phyloP scores from a whole-genome alignment of 2,113 vertebrate genomes.

The Turnix velox region DNA sequence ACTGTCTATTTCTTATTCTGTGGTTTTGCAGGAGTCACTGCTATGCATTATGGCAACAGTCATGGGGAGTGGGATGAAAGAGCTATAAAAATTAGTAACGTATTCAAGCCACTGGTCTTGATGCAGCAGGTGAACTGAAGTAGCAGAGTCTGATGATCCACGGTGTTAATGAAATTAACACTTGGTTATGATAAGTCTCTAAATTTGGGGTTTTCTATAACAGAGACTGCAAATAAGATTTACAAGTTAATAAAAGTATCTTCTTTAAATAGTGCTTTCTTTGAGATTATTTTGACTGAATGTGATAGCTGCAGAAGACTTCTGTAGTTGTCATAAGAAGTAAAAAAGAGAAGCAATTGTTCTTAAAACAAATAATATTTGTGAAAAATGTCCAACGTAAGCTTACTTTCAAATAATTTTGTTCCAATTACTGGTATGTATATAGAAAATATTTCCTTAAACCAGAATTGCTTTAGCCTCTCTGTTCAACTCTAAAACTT shows the following conservation, averaged over 20 bases:
- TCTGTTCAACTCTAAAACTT: neutral
- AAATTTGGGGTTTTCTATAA: neutral
- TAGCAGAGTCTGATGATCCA: neutral
- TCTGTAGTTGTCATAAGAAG: neutral
- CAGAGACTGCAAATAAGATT: neutral
- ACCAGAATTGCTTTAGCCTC: neutral
- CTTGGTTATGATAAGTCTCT: neutral
- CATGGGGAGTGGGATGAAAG: neutral
- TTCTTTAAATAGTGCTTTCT: neutral
- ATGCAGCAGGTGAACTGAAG: neutral
- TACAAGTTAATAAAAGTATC: neutral
- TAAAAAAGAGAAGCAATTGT: neutral
- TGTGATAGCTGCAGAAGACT: neutral
- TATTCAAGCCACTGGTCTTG: neutral
- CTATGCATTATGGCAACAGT: neutral
- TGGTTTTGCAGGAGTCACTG: neutral
- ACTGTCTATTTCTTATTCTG: neutral
- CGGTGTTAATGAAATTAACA: neutral
- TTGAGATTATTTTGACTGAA: neutral
- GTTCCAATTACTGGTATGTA: neutral
- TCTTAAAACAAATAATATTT: neutral
- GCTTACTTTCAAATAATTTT: neutral
- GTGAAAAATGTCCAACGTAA: neutral
- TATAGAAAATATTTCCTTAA: conserved; percentile 15
- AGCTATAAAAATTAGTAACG: neutral